Evolutionary conservation across 2,797 vertebrate genomes (phyloP).

Genomic region (Pipistrellus nathusii): DNA sequence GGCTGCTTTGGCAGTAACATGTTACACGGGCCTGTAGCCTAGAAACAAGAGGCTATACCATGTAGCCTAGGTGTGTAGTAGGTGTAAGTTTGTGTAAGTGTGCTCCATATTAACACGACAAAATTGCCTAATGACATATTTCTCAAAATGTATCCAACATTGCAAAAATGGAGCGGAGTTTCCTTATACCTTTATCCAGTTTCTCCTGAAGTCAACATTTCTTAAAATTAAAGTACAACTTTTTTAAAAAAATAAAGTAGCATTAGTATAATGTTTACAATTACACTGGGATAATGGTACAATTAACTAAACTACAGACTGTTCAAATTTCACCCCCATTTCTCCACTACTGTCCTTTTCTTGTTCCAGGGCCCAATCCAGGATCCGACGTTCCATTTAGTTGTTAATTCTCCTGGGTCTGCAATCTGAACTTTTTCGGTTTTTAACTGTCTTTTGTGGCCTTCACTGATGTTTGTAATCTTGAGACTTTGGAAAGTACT

Average conservation of each 20-base stretch:
- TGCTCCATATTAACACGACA: background rate
- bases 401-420: background rate
- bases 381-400: background rate
- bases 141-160: background rate
- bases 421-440: background rate
- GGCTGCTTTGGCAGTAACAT: background rate
- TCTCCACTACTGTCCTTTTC: constrained; percentile 39
- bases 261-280: background rate
- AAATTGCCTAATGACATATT: background rate
- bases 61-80: background rate
- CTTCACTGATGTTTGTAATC: background rate
- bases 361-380: background rate
- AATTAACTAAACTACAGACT: background rate
- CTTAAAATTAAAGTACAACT: constrained; percentile 28
- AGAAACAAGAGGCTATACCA: background rate
- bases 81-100: background rate
- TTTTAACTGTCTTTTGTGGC: background rate
- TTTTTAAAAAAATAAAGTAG: constrained; percentile 48
- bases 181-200: constrained; percentile 8
- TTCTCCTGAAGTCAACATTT: background rate
- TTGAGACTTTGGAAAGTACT: background rate
- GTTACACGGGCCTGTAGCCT: background rate
- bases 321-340: constrained; percentile 30
- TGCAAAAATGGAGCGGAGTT: background rate
- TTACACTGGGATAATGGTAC: background rate